phyloP scores from a whole-genome alignment of 2,797 vertebrate genomes.

The Lutjanus argentimaculatus region DNA sequence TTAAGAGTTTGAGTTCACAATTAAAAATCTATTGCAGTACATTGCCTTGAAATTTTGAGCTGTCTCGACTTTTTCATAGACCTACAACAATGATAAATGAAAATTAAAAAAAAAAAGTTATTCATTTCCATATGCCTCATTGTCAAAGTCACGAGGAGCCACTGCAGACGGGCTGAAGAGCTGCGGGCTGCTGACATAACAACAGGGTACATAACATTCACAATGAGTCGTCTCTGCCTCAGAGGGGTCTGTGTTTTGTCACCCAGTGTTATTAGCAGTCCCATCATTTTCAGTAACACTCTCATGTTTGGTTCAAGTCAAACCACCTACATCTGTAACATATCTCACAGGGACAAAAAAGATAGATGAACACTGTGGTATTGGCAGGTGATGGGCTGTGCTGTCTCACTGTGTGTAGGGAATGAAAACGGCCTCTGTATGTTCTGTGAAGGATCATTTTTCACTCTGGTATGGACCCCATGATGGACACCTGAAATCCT shows the following conservation, averaged over 20 bases:
- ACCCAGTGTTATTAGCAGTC: not conserved
- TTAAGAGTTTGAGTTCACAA: too few species aligned
- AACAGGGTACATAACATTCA: not conserved
- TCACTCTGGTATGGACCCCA: conserved; percentile 7
- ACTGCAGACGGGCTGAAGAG: too few species aligned
- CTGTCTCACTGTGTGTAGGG: not conserved
- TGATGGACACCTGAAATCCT: conserved; percentile 16
- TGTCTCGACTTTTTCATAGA: too few species aligned
- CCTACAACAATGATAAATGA: too few species aligned
- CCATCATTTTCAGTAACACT: not conserved
- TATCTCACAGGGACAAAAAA: not conserved
- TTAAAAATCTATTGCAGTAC: too few species aligned
- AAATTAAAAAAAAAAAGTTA: too few species aligned
- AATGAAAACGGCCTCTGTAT: conserved; percentile 2
- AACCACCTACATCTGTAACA: not conserved
- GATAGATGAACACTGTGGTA: not conserved
- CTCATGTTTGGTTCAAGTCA: not conserved
- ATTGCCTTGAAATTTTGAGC: too few species aligned
- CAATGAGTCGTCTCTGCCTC: not conserved
- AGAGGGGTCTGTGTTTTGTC: not conserved
- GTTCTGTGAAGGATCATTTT: conserved; percentile 22
- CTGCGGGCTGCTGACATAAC: too few species aligned
- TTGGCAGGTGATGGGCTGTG: not conserved
- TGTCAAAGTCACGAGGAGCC: too few species aligned
- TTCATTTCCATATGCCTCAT: too few species aligned